Evolutionary conservation across 2,113 vertebrate genomes (phyloP).

Genomic region (Hippocampus abdominalis): DNA sequence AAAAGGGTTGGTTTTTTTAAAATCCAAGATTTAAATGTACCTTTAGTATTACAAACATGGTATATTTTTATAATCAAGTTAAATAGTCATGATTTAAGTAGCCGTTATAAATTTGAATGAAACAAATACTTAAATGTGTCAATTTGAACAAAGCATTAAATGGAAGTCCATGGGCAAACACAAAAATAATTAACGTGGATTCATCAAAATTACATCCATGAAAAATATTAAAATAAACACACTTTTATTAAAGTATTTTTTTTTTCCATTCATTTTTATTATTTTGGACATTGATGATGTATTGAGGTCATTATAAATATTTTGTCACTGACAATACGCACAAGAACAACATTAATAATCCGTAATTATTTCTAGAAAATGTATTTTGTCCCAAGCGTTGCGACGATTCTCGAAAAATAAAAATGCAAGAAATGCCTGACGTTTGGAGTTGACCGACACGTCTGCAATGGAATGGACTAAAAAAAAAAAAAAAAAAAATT

Average conservation of each 20-base stretch:
- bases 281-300: not conserved
- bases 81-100: no score
- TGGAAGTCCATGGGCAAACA: not conserved
- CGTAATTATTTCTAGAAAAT: not conserved
- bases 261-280: not conserved
- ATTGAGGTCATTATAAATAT: not conserved
- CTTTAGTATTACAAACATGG: no score
- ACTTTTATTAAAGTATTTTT: not conserved
- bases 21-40: no score
- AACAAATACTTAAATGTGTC: not conserved
- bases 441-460: not conserved
- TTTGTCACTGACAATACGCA: not conserved
- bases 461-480: not conserved
- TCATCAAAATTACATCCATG: not conserved
- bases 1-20: no score
- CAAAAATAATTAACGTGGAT: not conserved
- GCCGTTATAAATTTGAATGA: no score
- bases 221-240: not conserved
- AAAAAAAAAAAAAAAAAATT: no score
- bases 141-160: not conserved
- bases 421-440: not conserved
- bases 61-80: no score
- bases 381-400: not conserved
- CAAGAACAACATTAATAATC: not conserved
- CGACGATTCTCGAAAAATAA: not conserved